Base-by-base conservation (phyloP, 2,113 vertebrate genomes). In the Burhinus bistriatus region DNA sequence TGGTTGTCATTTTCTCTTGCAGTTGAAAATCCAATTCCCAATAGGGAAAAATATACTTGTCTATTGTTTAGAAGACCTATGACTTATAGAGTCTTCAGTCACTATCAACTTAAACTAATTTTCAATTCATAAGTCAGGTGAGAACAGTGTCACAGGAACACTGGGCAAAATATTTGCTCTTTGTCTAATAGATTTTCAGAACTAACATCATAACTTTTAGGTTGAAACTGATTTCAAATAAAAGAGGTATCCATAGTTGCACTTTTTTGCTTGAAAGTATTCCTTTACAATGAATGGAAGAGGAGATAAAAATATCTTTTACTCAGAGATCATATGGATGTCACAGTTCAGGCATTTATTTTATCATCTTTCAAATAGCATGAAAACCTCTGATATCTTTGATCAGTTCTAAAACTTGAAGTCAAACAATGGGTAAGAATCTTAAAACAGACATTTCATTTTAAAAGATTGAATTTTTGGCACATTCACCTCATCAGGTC, bases 21-120 rank as follows among this genome's bases (percentile, higher is more conserved):
- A 52, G 89, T 79, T 94, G 47, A 93, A 92, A 91, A 96, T 80
- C 45, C 54, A n/a, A n/a, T n/a, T n/a, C n/a, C n/a, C n/a, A 87
- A 14, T 22, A 58, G 34, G 30, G 62, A 29, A 71, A 92, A 89
- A 95, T 59, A 51, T 80, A 96, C 94, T 91, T 51, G 51, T 55
- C 71, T 40, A 62, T 91, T 91, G 88, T 90, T 90, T 40, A 87
- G 77, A 89, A 89, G 89, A 92, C 77, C 91, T 93, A 18, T 84
- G 95, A 68, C 86, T 87, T 54, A 30, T 59, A 2, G 44, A 89
- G 66, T 89, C 77, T 79, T 97, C 83, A 54, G 75, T 92, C 89
- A 92, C 77, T 65, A 82, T 82, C 83, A 96, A 5, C 14, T 7
- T 84, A 42, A 83, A 62, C 59, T 75, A 42, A 90, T 89, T 89